A percentile compares a stretch with the other conserved stretches of the same genome.
Evolutionary conservation across 2,888 invertebrate species (phyloP).

Genomic region (Meteorus colon): DNA sequence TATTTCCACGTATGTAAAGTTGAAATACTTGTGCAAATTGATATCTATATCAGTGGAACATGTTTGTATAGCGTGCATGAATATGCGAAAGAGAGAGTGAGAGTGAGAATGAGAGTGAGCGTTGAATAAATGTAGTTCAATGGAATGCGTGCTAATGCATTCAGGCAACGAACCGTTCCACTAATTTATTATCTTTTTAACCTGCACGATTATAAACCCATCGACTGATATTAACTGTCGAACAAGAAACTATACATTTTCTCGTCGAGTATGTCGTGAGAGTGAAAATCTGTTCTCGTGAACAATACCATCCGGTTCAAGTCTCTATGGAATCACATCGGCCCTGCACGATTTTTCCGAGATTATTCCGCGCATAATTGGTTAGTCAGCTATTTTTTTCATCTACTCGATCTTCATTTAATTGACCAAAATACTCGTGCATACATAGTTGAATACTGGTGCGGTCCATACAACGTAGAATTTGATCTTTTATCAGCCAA

Average conservation of each 20-base stretch:
- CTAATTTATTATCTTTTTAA: constrained; percentile 4
- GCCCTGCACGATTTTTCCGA: too few relatives aligned
- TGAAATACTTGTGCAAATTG: not conserved
- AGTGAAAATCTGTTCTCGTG: not conserved
- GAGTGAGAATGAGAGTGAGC: not conserved
- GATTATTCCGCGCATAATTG: too few relatives aligned
- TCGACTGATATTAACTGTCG: not conserved
- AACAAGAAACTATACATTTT: not conserved
- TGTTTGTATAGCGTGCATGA: not conserved
- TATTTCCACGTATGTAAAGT: too few relatives aligned
- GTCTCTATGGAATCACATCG: too few relatives aligned
- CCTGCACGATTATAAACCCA: not conserved
- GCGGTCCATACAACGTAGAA: too few relatives aligned
- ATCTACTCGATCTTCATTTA: too few relatives aligned
- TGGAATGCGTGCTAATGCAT: constrained; percentile 9
- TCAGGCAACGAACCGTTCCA: not conserved
- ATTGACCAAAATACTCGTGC: too few relatives aligned
- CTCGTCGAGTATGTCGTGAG: not conserved
- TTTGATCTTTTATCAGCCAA: too few relatives aligned
- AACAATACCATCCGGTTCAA: too few relatives aligned
- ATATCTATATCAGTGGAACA: not conserved
- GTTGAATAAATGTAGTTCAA: not conserved
- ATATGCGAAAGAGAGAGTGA: not conserved
- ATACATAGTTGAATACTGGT: too few relatives aligned
- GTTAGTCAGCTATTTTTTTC: too few relatives aligned